Evolutionary conservation across 2,113 vertebrate genomes (phyloP), one percentile per base, ranked within the genome.

Genomic region (Piaya cayana): DNA sequence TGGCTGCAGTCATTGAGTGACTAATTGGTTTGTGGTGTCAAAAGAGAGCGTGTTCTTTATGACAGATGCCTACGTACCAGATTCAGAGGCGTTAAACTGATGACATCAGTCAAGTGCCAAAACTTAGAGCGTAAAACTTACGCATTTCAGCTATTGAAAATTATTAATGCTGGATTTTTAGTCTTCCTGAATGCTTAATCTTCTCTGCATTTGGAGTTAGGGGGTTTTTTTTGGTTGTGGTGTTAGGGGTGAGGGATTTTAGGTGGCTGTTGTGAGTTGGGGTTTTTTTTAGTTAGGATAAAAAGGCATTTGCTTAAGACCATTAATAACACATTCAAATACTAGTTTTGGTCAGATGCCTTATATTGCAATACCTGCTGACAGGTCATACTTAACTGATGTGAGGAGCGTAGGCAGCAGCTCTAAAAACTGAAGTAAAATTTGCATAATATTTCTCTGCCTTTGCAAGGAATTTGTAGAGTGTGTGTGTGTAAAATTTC

Each of bases 331-430:
- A 2, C 22, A 23, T 6, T 3, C 1, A 32, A 88, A 47, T 56
- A 17, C 13, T 29, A 6, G 12, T 53, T 49, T 77, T 37, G 22
- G 7, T n/a, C 12, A 32, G 9, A 10, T 15, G 26, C 45, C 5
- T 64, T 52, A 5, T 81, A 4, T 22, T 72, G 49, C 64, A 76
- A 45, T 42, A 50, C 30, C 34, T 15, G 63, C 58, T 79, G 65
- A 27, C 42, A n/a, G 47, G 16, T 45, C 1, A 0, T 45, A 21
- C 12, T 59, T 74, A 59, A 36, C 50, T 10, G 8, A 2, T 9
- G 15, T 50, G 29, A n/a, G 65, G 59, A 82, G 56, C 30, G 19
- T 29, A n/a, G 56, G 8, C 34, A 78, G 65, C 58, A n/a, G n/a
- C 30, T 90, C 36, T 65, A 22, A 74, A 63, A 76, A 45, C 23